A percentile compares a stretch with the other conserved stretches of the same genome.
These are phyloP conservation scores for Atlantisia rogersi DNA, from an alignment of 2,113 vertebrate genomes.

Conservation along the genomic window DNA sequence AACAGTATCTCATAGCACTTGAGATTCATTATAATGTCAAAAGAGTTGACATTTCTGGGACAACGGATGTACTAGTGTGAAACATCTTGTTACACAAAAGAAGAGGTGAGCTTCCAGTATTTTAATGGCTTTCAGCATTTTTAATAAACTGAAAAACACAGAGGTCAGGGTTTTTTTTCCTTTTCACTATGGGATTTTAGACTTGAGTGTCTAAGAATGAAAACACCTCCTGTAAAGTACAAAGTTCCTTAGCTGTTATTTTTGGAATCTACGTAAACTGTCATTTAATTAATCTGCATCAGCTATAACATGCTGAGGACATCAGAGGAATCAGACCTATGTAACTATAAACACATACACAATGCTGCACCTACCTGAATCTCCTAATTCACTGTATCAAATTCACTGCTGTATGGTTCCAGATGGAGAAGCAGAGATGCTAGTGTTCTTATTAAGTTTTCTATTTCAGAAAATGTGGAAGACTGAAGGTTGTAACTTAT, in stretches of 20 bases:
- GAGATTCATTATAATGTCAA: neutral
- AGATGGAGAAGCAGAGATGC: neutral
- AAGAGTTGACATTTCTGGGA: constrained; percentile 13
- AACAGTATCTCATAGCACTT: neutral
- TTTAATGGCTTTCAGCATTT: neutral
- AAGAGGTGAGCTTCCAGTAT: neutral
- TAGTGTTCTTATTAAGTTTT: constrained; percentile 40
- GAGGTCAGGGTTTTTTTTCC: neutral
- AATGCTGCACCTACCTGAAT: neutral
- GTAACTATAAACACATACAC: neutral
- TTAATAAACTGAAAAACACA: neutral
- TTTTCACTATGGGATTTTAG: neutral
- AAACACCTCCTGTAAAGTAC: neutral
- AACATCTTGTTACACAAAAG: neutral
- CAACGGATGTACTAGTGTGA: neutral
- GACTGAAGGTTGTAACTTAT: constrained; percentile 30
- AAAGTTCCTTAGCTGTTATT: neutral
- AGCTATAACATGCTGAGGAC: neutral
- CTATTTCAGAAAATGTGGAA: constrained; percentile 36
- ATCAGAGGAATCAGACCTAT: neutral
- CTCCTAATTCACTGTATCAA: neutral
- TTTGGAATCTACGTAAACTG: neutral
- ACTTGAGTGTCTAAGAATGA: neutral
- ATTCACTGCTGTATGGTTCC: neutral
- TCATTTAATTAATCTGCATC: neutral